Evolutionary conservation across 2,797 vertebrate species (phyloP).

Genomic region (Cossypha polioptera): DNA sequence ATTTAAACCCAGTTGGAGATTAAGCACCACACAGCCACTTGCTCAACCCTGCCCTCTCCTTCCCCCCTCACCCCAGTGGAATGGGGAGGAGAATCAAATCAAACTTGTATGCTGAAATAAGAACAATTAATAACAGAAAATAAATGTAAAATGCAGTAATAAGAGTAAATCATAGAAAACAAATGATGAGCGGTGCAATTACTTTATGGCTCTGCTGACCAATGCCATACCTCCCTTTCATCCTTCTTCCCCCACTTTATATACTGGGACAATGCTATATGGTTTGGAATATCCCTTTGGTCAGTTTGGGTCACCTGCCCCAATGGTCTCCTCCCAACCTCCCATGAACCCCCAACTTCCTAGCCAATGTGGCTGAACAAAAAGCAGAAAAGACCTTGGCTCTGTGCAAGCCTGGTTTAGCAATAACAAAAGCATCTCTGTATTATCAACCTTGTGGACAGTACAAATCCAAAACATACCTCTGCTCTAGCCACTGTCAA

Average conservation of each 20-base stretch:
- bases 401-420: no score
- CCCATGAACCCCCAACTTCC: no score
- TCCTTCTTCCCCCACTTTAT: not conserved
- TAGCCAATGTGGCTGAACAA: no score
- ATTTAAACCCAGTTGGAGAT: not conserved
- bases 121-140: not conserved
- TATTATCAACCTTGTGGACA: no score
- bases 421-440: no score
- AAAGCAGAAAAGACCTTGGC: no score
- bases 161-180: not conserved
- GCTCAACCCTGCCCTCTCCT: not conserved
- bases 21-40: not conserved
- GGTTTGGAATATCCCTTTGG: not conserved
- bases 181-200: not conserved
- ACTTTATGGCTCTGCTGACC: no score
- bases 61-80: not conserved
- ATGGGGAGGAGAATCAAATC: not conserved
- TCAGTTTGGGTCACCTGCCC: not conserved
- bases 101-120: not conserved
- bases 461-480: no score
- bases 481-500: no score
- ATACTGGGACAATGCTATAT: accelerated
- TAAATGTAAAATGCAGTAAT: not conserved
- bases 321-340: no score
- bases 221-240: not conserved